Base-by-base conservation (phyloP, 2,888 invertebrate species). In the Trypoxylon attenuatum region DNA sequence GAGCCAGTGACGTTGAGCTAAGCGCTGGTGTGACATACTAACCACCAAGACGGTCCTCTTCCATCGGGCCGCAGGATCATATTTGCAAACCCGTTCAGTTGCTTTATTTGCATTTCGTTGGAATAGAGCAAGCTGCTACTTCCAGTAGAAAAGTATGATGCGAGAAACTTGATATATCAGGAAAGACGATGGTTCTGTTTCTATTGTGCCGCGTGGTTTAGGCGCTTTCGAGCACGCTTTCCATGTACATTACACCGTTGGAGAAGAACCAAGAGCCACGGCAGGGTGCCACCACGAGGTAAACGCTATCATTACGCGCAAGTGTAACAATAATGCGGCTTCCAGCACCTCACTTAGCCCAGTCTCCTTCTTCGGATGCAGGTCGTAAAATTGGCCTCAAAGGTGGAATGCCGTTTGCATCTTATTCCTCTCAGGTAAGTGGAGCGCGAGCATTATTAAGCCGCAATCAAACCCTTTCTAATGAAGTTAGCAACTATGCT, bases 1-100 rank as follows among this genome's bases (percentile, higher is more conserved):
- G 51, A 55, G 52, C 57, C 54, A 53, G 53, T 25, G 42, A 62
- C 57, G 66, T 53, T 67, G 60, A 63, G 63, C 67, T 57, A 63
- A 56, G 63, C 45, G 51, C 45, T 45, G 57, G 29, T 61, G 56
- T 54, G 67, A 62, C 71, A 67, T 62, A 49, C 59, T 63, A 55
- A 71, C 47, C 46, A 43, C 27, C n/a, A n/a, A n/a, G 47, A 46
- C 27, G 5, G 15, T 49, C 50, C 51, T 51, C 47, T 33, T 55
- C 46, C 23, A 16, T 41, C 21, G 13, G 15, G 33, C 19, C 33
- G 52, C 21, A 41, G 19, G 58, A 50, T 71, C 67, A 56, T 71
- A 60, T 68, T 68, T 61, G 64, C 60, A 55, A 71, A 64, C 63
- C 60, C 49, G 68, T 71, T 63, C 47, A 46, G 56, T 68, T 61